Evolutionary conservation across 2,888 invertebrate genomes (phyloP).

Genomic region (Ecliptopera silaceata): DNA sequence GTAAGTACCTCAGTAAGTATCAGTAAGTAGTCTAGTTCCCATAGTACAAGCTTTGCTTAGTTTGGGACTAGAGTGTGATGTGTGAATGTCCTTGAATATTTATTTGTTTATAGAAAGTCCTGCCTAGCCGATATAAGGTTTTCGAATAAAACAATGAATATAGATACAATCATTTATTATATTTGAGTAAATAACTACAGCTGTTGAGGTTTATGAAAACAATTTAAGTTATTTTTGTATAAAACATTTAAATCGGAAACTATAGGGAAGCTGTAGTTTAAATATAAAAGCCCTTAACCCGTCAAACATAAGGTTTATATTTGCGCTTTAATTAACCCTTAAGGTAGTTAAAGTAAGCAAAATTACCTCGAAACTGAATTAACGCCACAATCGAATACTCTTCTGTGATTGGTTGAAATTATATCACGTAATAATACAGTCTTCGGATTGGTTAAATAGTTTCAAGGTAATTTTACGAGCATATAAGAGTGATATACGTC

Average conservation of each 20-base stretch:
- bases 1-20: too few relatives aligned
- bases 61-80: too few relatives aligned
- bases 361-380: slow-evolving; percentile 10
- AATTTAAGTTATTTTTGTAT: not conserved
- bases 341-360: slow-evolving; percentile 11
- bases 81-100: too few relatives aligned
- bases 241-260: slow-evolving; percentile 3
- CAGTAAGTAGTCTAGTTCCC: too few relatives aligned
- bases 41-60: too few relatives aligned
- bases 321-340: too few relatives aligned
- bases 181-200: slow-evolving; percentile 28
- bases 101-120: too few relatives aligned
- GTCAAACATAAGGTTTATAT: slow-evolving; percentile 23
- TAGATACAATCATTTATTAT: slow-evolving; percentile 34
- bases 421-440: not conserved
- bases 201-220: slow-evolving; percentile 6
- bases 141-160: slow-evolving; percentile 17
- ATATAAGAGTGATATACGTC: not conserved
- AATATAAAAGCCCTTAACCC: slow-evolving; percentile 21
- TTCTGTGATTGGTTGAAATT: not conserved
- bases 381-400: not conserved
- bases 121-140: too few relatives aligned
- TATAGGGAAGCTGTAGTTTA: not conserved
- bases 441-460: slow-evolving; percentile 5
- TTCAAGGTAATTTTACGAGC: slow-evolving; percentile 1